Evolutionary conservation across 2,113 vertebrate genomes (phyloP).

Genomic region (Semicossyphus pulcher): DNA sequence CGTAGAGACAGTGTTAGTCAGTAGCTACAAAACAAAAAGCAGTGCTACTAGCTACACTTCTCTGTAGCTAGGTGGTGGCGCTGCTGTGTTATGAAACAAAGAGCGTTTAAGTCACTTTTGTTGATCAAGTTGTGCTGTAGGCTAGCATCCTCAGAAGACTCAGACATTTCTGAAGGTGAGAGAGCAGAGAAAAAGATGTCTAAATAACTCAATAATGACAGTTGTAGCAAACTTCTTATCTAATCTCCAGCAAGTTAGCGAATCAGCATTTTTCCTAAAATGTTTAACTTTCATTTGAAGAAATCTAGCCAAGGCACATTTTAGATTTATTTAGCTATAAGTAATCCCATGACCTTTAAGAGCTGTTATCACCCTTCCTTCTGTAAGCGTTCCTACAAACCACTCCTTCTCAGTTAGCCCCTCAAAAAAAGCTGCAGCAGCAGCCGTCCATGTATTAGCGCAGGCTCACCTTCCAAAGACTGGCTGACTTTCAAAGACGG

Average conservation of each 20-base stretch:
- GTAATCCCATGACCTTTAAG: slow-evolving; percentile 15
- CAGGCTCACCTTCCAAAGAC: slow-evolving; percentile 57
- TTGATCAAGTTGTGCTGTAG: too few species aligned
- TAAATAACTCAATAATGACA: too few species aligned
- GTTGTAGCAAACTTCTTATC: not conserved
- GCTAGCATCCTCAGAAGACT: too few species aligned
- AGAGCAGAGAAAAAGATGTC: too few species aligned
- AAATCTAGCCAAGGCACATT: not conserved
- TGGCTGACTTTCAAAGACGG: slow-evolving; percentile 48
- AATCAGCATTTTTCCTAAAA: not conserved
- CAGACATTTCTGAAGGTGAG: too few species aligned
- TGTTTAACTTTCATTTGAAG: not conserved
- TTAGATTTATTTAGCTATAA: slow-evolving; percentile 24
- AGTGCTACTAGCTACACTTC: too few species aligned
- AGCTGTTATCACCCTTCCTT: slow-evolving; percentile 51
- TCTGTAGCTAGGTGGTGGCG: too few species aligned
- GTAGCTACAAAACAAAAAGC: too few species aligned
- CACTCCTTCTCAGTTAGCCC: slow-evolving; percentile 7
- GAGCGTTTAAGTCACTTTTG: too few species aligned
- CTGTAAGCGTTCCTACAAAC: not conserved
- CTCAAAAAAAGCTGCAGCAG: not conserved
- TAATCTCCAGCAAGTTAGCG: not conserved
- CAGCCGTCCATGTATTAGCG: slow-evolving; percentile 42
- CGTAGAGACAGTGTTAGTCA: not conserved
- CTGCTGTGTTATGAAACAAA: too few species aligned